A percentile compares a stretch with the other conserved stretches of the same genome.
phyloP scores from a whole-genome alignment of 2,888 invertebrate genomes.

The Oscheius myriophilus region DNA sequence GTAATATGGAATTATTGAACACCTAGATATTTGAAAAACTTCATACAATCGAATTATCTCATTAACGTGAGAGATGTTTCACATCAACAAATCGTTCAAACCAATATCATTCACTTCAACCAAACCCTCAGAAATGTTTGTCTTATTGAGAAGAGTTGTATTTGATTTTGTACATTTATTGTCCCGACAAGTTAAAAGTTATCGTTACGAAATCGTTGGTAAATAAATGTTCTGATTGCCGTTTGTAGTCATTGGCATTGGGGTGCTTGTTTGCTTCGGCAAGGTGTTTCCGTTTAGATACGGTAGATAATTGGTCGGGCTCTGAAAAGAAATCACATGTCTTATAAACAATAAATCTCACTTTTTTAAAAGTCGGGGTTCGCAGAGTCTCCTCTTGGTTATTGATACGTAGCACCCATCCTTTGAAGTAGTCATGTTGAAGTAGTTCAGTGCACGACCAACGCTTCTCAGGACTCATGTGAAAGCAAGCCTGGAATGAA shows the following conservation, averaged over 20 bases:
- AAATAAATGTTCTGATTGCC: constrained; percentile 23
- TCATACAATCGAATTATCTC: no score
- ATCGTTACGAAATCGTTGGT: constrained; percentile 19
- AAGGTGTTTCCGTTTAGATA: constrained; percentile 26
- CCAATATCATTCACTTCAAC: no score
- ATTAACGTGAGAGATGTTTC: no score
- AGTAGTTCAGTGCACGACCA: constrained; percentile 91
- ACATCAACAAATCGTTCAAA: no score
- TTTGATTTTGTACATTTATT: no score
- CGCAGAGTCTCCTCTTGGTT: constrained; percentile 74
- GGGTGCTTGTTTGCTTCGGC: constrained; percentile 11
- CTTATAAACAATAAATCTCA: background rate
- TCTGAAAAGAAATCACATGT: background rate
- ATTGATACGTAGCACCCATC: constrained; percentile 70
- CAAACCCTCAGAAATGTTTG: no score
- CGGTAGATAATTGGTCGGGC: constrained; percentile 24
- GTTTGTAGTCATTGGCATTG: constrained; percentile 12
- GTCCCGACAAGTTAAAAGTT: no score
- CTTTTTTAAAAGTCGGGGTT: constrained; percentile 29
- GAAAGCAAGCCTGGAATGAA: constrained; percentile 86
- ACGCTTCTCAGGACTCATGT: constrained; percentile 89
- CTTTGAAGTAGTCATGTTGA: constrained; percentile 86
- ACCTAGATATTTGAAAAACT: no score
- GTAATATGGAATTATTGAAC: no score
- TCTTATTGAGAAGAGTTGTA: no score